Evolutionary conservation across 2,113 vertebrate genomes (phyloP).

Genomic region (Sylvilagus bachmani): DNA sequence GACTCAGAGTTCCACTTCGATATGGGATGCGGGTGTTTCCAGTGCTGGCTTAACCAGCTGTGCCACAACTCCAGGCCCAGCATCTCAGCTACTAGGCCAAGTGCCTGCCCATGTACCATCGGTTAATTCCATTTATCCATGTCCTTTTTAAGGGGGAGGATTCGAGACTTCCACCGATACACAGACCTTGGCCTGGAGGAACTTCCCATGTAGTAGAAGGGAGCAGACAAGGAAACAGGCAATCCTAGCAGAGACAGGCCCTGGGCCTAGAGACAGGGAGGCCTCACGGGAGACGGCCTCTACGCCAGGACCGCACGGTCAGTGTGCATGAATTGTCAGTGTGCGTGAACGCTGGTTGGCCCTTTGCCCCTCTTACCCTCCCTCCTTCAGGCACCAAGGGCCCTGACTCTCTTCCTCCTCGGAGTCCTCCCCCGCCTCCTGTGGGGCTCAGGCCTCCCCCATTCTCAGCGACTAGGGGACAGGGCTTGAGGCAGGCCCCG

Average conservation of each 20-base stretch:
- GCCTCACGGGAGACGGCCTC: not conserved
- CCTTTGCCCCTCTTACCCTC: not conserved
- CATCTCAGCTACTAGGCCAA: no score
- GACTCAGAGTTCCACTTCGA: no score
- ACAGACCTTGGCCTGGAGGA: not conserved
- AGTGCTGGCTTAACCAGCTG: no score
- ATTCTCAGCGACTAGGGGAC: not conserved
- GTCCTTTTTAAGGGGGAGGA: no score
- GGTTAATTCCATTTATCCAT: no score
- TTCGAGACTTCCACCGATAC: not conserved
- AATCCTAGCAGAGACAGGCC: no score
- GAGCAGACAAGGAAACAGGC: not conserved
- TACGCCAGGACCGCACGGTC: accelerated
- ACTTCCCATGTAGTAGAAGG: not conserved
- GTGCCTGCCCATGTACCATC: no score
- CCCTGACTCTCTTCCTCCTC: not conserved
- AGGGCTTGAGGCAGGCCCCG: not conserved
- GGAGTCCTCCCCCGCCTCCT: not conserved
- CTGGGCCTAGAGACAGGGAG: not conserved
- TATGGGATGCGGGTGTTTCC: no score
- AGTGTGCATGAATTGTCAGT: accelerated
- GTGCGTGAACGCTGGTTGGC: not conserved
- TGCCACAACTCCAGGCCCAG: no score
- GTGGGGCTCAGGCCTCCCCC: no score
- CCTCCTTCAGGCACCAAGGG: not conserved